Percentiles rank a stretch among this genome's conserved stretches.
phyloP scores from a whole-genome alignment of 2,888 invertebrate genomes.

The Tortricodes alternella region DNA sequence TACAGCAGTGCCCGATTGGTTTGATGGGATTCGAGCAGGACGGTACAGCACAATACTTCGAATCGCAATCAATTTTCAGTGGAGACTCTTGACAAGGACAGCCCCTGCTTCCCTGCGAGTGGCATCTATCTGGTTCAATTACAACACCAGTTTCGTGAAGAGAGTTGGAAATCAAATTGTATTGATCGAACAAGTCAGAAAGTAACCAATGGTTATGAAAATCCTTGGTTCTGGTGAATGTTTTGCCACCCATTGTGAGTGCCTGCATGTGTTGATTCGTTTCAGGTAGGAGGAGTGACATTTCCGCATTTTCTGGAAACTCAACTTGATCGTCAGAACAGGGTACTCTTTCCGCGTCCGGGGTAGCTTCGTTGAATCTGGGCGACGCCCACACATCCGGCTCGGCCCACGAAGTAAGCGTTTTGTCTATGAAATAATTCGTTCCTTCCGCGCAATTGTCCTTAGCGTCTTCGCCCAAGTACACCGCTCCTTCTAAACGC shows the following conservation, averaged over 20 bases:
- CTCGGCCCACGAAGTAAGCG: conserved; percentile 60
- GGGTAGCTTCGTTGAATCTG: conserved; percentile 71
- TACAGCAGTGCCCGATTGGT: conserved; percentile 68
- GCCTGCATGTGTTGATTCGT: conserved; percentile 46
- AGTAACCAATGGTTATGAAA: too few species aligned
- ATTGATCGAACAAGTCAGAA: too few species aligned
- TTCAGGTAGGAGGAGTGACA: conserved; percentile 55
- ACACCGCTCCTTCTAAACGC: conserved; percentile 54
- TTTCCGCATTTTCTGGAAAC: conserved; percentile 56
- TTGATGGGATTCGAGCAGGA: conserved; percentile 61
- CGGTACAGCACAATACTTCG: conserved; percentile 59
- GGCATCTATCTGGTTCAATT: conserved; percentile 37
- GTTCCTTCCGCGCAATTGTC: conserved; percentile 55
- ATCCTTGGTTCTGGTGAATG: too few species aligned
- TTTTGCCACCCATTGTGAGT: conserved; percentile 48
- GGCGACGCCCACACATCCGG: conserved; percentile 70
- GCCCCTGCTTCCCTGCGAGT: conserved; percentile 42
- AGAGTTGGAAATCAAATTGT: too few species aligned
- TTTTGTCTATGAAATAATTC: conserved; percentile 57
- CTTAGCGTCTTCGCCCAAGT: conserved; percentile 48
- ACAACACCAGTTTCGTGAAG: conserved; percentile 47
- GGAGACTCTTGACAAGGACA: conserved; percentile 61
- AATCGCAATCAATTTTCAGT: conserved; percentile 55
- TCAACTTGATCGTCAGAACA: conserved; percentile 70
- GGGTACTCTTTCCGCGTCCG: conserved; percentile 74